phyloP scores from a whole-genome alignment of 2,888 invertebrate species.

The Nowickia ferox region DNA sequence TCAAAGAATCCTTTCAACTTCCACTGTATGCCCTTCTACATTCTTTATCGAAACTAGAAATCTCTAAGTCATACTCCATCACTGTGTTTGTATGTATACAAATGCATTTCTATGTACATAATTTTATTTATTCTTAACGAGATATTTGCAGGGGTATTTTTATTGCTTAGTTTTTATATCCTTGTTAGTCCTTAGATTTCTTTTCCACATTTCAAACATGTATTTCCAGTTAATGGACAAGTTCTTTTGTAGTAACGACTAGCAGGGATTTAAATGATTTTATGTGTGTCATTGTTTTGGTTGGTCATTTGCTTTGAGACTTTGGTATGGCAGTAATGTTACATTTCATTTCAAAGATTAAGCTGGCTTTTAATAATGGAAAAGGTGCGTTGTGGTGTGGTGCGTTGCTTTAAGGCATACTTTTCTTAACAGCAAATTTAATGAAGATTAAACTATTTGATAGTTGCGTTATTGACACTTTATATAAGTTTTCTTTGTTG shows the following conservation, averaged over 20 bases:
- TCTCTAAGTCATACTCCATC: conserved; percentile 11
- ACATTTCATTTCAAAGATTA: conserved; percentile 18
- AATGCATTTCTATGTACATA: background rate
- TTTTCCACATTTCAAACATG: background rate
- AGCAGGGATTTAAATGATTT: conserved; percentile 15
- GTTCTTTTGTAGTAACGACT: background rate
- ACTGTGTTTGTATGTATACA: background rate
- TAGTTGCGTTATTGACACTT: conserved; percentile 19
- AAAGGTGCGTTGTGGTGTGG: background rate
- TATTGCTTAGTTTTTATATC: background rate
- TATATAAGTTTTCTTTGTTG: no score
- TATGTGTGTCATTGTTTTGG: conserved; percentile 33
- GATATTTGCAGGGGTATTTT: background rate
- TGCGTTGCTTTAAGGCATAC: conserved; percentile 27
- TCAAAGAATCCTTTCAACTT: conserved; percentile 16
- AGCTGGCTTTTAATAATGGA: conserved; percentile 28
- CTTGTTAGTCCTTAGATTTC: background rate
- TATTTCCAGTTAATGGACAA: conserved; percentile 15
- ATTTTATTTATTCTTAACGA: conserved; percentile 2
- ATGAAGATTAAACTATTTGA: conserved; percentile 1
- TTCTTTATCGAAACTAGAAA: conserved; percentile 25
- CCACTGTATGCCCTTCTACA: background rate
- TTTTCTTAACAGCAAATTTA: conserved; percentile 24
- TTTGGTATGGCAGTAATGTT: background rate
- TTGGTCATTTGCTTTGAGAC: conserved; percentile 8